Evolutionary conservation across 2,888 invertebrate species (phyloP).

Genomic region (Ophion ellenae): DNA sequence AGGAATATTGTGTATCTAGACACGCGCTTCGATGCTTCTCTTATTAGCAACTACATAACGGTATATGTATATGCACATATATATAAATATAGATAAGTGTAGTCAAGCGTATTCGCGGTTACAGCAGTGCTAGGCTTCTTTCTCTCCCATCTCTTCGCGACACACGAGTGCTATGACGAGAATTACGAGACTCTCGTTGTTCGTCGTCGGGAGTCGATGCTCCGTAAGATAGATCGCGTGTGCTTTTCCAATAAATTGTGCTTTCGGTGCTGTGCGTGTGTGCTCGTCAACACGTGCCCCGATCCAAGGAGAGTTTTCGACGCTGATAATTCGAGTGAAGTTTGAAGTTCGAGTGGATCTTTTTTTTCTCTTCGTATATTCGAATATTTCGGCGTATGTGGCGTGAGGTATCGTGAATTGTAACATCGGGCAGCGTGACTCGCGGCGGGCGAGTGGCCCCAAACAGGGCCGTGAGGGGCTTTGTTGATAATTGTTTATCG

Average conservation of each 20-base stretch:
- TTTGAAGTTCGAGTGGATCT: background rate
- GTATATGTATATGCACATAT: background rate
- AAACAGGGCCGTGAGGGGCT: slow-evolving; percentile 34
- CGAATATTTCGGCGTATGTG: background rate
- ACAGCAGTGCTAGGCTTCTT: background rate
- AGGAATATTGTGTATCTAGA: background rate
- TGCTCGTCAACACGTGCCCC: slow-evolving; percentile 23
- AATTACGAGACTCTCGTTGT: slow-evolving; percentile 43
- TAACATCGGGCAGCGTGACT: slow-evolving; percentile 9
- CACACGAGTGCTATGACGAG: slow-evolving; percentile 57
- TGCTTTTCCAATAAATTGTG: slow-evolving; percentile 5
- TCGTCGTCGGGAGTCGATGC: slow-evolving; percentile 46
- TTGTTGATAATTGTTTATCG: background rate
- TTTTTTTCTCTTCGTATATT: background rate
- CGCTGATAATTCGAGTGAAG: slow-evolving; percentile 8
- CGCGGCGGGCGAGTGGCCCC: slow-evolving; percentile 33
- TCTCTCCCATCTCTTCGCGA: background rate
- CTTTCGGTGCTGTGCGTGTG: slow-evolving; percentile 3
- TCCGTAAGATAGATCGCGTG: slow-evolving; percentile 50
- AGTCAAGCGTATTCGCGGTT: background rate
- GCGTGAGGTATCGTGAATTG: slow-evolving; percentile 22
- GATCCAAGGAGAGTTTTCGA: slow-evolving; percentile 10
- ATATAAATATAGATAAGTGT: background rate
- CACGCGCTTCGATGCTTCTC: no score
- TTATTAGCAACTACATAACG: no score